Conservation (phyloP, 2,888 invertebrate species). For the Chesias legatella region DNA sequence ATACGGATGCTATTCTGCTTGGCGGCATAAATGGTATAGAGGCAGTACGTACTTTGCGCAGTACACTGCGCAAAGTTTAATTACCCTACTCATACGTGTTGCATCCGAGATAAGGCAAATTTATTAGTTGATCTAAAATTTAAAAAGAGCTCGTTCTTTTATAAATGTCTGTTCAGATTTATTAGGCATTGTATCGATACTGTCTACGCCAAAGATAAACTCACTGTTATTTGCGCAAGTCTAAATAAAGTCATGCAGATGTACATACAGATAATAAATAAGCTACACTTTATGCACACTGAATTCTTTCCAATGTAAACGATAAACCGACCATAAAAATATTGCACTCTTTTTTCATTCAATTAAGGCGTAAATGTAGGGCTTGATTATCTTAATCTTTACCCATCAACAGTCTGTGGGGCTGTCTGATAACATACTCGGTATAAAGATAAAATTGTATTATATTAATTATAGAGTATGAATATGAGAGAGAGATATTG, state of each 20-base stretch:
- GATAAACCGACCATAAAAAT: slow-evolving; percentile 15
- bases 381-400: slow-evolving; percentile 17
- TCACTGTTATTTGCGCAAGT: neutral
- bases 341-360: slow-evolving; percentile 12
- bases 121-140: too few species aligned
- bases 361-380: slow-evolving; percentile 15
- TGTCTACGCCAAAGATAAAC: too few species aligned
- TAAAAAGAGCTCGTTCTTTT: too few species aligned
- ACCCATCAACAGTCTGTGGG: slow-evolving; percentile 4
- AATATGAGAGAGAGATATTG: neutral
- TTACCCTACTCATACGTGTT: too few species aligned
- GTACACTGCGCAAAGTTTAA: too few species aligned
- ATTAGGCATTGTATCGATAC: too few species aligned
- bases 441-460: slow-evolving; percentile 18
- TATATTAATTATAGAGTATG: slow-evolving; percentile 24
- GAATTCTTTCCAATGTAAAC: slow-evolving; percentile 6
- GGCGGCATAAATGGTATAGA: too few species aligned
- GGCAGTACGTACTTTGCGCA: too few species aligned
- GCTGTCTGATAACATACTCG: slow-evolving; percentile 7
- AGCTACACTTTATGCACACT: neutral
- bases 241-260: slow-evolving; percentile 15
- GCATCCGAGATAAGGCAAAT: too few species aligned
- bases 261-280: neutral
- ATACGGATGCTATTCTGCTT: too few species aligned
- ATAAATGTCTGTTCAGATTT: too few species aligned